These are phyloP conservation scores for Noturus placidus DNA, from an alignment of 2,113 vertebrate genomes.

Conservation along the genomic window DNA sequence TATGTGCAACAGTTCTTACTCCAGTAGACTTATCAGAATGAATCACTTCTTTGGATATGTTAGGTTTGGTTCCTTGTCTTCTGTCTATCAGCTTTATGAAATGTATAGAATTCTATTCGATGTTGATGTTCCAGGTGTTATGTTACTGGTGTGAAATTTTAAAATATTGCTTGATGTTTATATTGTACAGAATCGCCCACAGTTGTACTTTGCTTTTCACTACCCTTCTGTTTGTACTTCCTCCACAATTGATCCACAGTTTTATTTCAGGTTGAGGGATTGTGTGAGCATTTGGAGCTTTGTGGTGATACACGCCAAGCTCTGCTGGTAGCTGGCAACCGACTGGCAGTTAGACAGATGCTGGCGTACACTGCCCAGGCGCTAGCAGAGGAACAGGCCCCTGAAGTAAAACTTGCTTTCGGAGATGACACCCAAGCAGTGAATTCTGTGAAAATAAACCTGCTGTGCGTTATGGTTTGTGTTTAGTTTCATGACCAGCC, in stretches of 20 bases:
- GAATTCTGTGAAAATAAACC: constrained; percentile 23
- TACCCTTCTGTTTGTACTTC: neutral
- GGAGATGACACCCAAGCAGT: constrained; percentile 15
- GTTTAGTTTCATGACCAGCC: constrained; percentile 22
- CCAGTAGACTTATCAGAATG: neutral
- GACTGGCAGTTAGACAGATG: constrained; percentile 5
- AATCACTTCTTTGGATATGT: neutral
- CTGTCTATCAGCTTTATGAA: neutral
- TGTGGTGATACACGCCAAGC: constrained; percentile 13
- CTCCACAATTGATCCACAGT: constrained; percentile 7
- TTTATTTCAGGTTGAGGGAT: constrained; percentile 25
- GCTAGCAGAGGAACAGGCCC: constrained; percentile 5
- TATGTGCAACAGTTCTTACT: neutral
- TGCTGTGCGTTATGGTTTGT: constrained; percentile 18
- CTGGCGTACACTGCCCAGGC: neutral
- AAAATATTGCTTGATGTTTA: neutral
- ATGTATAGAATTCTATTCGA: neutral
- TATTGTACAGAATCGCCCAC: neutral
- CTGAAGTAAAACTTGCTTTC: constrained; percentile 37
- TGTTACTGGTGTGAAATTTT: neutral
- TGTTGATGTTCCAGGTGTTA: neutral
- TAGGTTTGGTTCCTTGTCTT: neutral
- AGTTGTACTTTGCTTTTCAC: neutral
- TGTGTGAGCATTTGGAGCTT: constrained; percentile 13
- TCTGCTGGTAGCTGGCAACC: constrained; percentile 25